These are phyloP conservation scores for Quadroppia sp. DNA, from an alignment of 2,888 invertebrate genomes.

Conservation along the genomic window DNA sequence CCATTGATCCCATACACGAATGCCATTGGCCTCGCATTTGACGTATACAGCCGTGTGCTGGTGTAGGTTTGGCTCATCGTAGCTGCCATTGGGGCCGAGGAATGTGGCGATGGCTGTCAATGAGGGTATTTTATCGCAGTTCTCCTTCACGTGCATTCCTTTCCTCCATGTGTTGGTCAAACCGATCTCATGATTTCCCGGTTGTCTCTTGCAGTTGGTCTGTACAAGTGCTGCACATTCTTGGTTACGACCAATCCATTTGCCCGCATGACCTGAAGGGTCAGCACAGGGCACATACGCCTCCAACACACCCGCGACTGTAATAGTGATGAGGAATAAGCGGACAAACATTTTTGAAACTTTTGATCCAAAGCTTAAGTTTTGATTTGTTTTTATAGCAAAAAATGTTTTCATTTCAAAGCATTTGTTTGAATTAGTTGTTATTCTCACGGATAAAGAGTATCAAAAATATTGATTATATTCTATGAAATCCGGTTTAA, in stretches of 20 bases:
- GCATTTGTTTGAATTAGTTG: too few species aligned
- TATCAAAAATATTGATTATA: too few species aligned
- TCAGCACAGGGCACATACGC: constrained; percentile 34
- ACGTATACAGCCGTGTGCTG: constrained; percentile 42
- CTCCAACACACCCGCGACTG: neutral
- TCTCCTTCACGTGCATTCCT: constrained; percentile 36
- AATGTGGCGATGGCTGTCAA: constrained; percentile 42
- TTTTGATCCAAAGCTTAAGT: too few species aligned
- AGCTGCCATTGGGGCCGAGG: constrained; percentile 30
- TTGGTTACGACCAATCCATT: constrained; percentile 26
- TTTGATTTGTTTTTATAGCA: too few species aligned
- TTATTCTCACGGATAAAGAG: too few species aligned
- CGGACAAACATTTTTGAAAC: neutral
- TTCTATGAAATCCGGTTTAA: too few species aligned
- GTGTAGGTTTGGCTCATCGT: constrained; percentile 38
- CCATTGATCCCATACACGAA: constrained; percentile 39
- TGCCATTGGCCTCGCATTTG: constrained; percentile 28
- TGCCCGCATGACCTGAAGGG: constrained; percentile 9
- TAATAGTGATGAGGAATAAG: neutral
- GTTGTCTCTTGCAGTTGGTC: constrained; percentile 36
- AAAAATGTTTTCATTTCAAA: too few species aligned
- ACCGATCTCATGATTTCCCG: constrained; percentile 36
- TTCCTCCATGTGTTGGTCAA: constrained; percentile 33
- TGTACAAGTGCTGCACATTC: constrained; percentile 40
- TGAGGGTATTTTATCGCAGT: constrained; percentile 37